Evolutionary conservation across 2,113 vertebrate genomes (phyloP), one percentile per base, ranked within the genome.

Genomic region (Campylomormyrus tamandua): DNA sequence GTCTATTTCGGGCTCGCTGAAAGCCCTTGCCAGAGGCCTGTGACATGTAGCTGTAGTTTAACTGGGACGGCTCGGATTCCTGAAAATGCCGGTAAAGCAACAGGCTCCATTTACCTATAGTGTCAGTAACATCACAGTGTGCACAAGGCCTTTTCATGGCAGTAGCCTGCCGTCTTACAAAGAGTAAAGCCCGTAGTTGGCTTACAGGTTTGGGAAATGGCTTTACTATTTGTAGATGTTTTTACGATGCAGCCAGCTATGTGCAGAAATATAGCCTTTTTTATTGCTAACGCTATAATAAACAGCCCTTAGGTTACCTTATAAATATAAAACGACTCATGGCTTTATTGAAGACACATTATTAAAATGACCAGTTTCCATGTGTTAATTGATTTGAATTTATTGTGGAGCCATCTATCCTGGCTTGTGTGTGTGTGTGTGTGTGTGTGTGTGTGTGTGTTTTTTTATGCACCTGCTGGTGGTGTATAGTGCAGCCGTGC

Each of bases 81-180:
- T 93, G 94, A 93, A 90, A 93, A 91, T 84, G 93, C 94, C 93
- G 95, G 94, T 94, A 94, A 96, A 95, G 95, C 92, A 94, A 93
- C 93, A 90, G 92, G 93, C 92, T 96, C 93, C 89, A 92, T 93
- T 96, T 96, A 95, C 95, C 31, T 92, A 91, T 66, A 31, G 15
- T 85, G 90, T 92, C 92, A 91, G 91, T 93, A 93, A 90, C 91
- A 92, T 94, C 93, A 94, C 94, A 94, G 95, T 95, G 95, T 95
- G 94, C 93, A 93, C 94, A 95, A 93, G 94, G 94, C 89, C 94
- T 94, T 95, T 95, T 95, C 94, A 92, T 90, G 74, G 89, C 90
- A 83, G 85, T 24, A 6, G 46, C 91, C 89, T 58, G 83, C 88
- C 88, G 80, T 74, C 48, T 90, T 53, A 48, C 87, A 70, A 86